phyloP scores from a whole-genome alignment of 2,113 vertebrate species.

The Emydura subglobosa region DNA sequence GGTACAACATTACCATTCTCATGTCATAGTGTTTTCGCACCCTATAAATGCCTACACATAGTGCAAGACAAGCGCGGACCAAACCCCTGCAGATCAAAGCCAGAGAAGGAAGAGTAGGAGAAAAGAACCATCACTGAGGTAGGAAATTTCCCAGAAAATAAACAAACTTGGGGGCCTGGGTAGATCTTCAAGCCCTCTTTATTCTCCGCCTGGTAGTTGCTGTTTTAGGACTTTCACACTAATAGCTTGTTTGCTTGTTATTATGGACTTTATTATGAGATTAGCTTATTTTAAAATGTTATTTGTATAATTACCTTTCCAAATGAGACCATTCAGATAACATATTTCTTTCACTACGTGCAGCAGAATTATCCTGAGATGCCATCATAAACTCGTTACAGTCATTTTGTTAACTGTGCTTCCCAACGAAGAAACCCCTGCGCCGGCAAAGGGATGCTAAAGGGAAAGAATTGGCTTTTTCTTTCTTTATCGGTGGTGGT shows the following conservation, averaged over 20 bases:
- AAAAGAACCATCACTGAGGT: not conserved
- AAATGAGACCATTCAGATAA: slow-evolving; percentile 46
- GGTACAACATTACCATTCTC: not conserved
- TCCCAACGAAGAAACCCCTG: slow-evolving; percentile 32
- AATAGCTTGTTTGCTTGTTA: slow-evolving; percentile 60
- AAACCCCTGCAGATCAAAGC: not conserved
- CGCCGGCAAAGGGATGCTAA: not conserved
- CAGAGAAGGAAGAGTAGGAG: not conserved
- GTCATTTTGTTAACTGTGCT: slow-evolving; percentile 30
- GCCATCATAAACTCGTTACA: slow-evolving; percentile 51
- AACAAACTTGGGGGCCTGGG: not conserved
- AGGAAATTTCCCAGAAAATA: not conserved
- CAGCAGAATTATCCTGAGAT: slow-evolving; percentile 69
- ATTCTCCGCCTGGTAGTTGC: not conserved
- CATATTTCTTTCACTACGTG: slow-evolving; percentile 45
- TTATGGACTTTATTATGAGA: slow-evolving; percentile 55
- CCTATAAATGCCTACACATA: not conserved
- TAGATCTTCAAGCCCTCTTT: not conserved
- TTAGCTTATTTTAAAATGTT: slow-evolving; percentile 68
- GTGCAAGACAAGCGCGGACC: not conserved
- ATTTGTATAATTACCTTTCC: slow-evolving; percentile 64
- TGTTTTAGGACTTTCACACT: slow-evolving; percentile 20
- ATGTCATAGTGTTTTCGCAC: not conserved
- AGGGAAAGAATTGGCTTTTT: slow-evolving; percentile 1
- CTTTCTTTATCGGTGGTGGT: not conserved